Evolutionary conservation across 64 coral and sea anemone species (phyloP).

Genomic region (Montipora cactus): DNA sequence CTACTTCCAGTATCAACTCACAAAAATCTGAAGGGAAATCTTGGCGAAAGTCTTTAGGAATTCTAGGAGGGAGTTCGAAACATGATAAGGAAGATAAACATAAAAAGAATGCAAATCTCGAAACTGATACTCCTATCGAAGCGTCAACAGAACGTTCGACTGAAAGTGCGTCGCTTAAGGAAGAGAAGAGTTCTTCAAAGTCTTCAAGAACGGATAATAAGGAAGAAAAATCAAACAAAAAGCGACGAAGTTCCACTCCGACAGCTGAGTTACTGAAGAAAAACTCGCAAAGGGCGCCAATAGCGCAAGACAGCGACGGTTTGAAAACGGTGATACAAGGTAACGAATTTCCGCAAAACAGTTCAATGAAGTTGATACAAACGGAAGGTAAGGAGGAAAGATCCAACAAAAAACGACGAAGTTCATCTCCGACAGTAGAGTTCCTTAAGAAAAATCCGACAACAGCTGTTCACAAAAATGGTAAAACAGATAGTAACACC

Average conservation of each 20-base stretch:
- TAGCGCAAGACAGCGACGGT: neutral
- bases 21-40: conserved; percentile 22
- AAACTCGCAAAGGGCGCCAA: neutral
- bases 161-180: neutral
- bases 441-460: conserved; percentile 1
- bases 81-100: conserved; percentile 48
- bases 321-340: neutral
- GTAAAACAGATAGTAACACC: neutral
- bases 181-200: neutral
- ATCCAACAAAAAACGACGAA: neutral
- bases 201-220: neutral
- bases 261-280: neutral
- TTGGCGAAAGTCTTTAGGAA: conserved; percentile 36
- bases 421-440: neutral
- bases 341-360: neutral
- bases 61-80: conserved; percentile 33
- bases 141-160: neutral
- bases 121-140: neutral
- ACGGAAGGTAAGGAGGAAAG: conserved; percentile 5
- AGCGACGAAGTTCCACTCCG: neutral
- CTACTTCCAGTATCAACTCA: neutral
- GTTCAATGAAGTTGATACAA: neutral
- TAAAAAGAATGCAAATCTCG: conserved; percentile 20
- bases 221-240: conserved; percentile 15
- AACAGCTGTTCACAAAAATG: neutral